Percentiles rank a stretch among this genome's conserved stretches.
Conservation (phyloP, 2,888 invertebrate genomes). For the Bombylius major region DNA sequence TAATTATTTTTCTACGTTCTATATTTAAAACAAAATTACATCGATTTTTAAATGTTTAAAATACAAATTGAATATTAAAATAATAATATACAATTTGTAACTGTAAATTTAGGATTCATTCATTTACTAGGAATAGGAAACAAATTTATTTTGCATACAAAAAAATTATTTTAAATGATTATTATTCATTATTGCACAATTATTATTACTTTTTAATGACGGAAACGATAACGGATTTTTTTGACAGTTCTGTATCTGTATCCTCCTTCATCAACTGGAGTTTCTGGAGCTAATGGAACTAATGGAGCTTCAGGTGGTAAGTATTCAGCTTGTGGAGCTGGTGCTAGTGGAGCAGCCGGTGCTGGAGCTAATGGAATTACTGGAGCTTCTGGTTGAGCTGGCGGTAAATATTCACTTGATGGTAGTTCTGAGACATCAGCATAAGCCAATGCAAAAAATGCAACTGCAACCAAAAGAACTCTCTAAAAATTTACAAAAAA, state of each 20-base stretch:
- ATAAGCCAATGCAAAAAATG: neutral
- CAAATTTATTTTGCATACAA: too few relatives aligned
- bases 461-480: neutral
- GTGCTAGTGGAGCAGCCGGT: neutral
- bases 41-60: too few relatives aligned
- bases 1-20: too few relatives aligned
- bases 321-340: neutral
- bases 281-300: neutral
- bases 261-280: neutral
- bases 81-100: too few relatives aligned
- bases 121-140: too few relatives aligned
- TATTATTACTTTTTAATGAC: neutral
- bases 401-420: slow-evolving; percentile 1
- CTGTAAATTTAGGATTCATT: too few relatives aligned
- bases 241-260: slow-evolving; percentile 2
- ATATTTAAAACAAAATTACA: too few relatives aligned
- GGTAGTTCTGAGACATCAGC: slow-evolving; percentile 1
- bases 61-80: too few relatives aligned
- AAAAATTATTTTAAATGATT: too few relatives aligned
- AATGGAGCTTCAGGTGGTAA: neutral
- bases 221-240: neutral
- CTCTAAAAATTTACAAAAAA: neutral
- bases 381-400: neutral
- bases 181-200: too few relatives aligned
- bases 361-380: neutral